Evolutionary conservation across 2,888 invertebrate species (phyloP).

Genomic region (Parnassius orleans): DNA sequence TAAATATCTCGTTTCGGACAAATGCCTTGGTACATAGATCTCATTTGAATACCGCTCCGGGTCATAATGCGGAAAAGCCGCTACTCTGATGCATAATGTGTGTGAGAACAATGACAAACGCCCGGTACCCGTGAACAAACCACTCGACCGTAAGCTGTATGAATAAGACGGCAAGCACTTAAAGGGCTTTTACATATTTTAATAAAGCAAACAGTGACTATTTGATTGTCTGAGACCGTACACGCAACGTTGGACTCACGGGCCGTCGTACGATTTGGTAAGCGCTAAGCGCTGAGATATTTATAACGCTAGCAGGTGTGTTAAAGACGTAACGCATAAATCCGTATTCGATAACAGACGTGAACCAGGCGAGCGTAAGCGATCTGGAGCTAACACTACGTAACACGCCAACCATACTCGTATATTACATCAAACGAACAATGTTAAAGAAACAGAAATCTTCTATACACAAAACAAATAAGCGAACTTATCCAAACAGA

Average conservation of each 20-base stretch:
- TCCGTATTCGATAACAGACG: conserved; percentile 74
- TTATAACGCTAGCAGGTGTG: conserved; percentile 68
- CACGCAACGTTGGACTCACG: conserved; percentile 1
- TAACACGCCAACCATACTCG: conserved; percentile 40
- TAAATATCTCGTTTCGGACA: conserved; percentile 68
- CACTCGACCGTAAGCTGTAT: conserved; percentile 50
- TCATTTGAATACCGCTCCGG: conserved; percentile 42
- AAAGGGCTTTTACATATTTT: conserved; percentile 50
- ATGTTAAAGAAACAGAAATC: conserved; percentile 39
- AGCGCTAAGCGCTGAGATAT: conserved; percentile 40
- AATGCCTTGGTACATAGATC: conserved; percentile 45
- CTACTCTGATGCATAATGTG: neutral
- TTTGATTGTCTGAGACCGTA: conserved; percentile 47
- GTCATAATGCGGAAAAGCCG: neutral
- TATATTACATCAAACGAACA: conserved; percentile 22
- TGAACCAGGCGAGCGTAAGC: conserved; percentile 28
- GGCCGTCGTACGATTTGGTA: conserved; percentile 26
- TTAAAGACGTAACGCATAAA: conserved; percentile 74
- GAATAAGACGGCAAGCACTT: conserved; percentile 55
- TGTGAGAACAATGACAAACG: conserved; percentile 55
- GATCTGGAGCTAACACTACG: conserved; percentile 54
- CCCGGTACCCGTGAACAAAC: conserved; percentile 61
- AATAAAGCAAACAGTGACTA: conserved; percentile 56
- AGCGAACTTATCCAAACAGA: conserved; percentile 65
- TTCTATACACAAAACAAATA: conserved; percentile 56